Base-by-base conservation (phyloP, 1,140 invertebrate genomes). In the Ceratina australensis region DNA sequence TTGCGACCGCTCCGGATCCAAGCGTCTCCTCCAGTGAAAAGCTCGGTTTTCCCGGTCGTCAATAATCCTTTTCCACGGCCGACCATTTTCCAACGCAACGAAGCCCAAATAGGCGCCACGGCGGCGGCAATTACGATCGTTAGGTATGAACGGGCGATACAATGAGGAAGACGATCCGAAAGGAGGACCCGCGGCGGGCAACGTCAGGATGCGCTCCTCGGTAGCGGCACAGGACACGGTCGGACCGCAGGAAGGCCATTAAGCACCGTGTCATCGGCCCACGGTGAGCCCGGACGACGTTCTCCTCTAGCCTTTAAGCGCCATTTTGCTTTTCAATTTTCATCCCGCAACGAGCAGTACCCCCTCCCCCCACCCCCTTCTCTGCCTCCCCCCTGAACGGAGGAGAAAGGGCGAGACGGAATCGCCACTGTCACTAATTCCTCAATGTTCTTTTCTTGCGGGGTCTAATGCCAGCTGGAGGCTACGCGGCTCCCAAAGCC, bases 401-500 rank as follows among this genome's bases (percentile, higher is more conserved):
- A 73, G 66, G 80, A 81, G 80, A 74, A 42, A 20, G 22, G 22
- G 52, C n/a, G 18, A 42, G 33, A 42, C 33, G 33, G 33, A 42
- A 57, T 54, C 56, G 68, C 63, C 63, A 75, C 83, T 73, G 75
- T 71, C 72, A 64, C 67, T 69, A 79, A 66, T 79, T 77, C 50
- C 42, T 78, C 52, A 63, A 75, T 82, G 61, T 78, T 80, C 60
- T 86, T 87, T 86, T 87, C 73, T 81, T 42, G 72, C 77, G 61
- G 67, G 52, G 78, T 80, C 82, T 88, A 88, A 89, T 85, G 82
- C 83, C 84, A 74, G 68, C 84, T 83, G 81, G 68, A 79, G 81
- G 83, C 78, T 81, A 86, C 80, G 74, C 75, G 69, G 28, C 24
- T 47, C 66, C 54, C 65, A 54, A 64, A 61, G 72, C 64, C 79